Evolutionary conservation across 2,888 invertebrate genomes (phyloP).

Genomic region (Amiota communis): DNA sequence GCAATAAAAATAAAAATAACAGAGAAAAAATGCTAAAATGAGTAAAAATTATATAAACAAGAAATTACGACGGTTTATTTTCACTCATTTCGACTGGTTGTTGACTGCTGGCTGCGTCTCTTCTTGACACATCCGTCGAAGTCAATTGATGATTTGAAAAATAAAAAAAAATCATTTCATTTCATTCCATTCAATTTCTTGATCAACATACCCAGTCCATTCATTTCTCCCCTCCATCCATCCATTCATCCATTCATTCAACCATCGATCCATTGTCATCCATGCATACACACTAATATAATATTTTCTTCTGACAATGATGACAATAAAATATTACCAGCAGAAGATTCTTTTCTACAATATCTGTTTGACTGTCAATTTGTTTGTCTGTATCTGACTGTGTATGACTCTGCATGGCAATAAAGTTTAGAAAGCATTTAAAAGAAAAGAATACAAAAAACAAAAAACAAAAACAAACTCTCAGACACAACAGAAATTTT

Average conservation of each 20-base stretch:
- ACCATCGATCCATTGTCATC: no score
- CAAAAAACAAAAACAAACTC: neutral
- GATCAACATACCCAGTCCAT: neutral
- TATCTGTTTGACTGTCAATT: no score
- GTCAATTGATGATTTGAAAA: neutral
- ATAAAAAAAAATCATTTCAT: neutral
- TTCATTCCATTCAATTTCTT: no score
- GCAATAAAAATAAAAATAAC: constrained; percentile 35
- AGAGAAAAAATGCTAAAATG: constrained; percentile 33
- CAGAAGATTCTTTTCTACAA: no score
- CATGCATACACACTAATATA: no score
- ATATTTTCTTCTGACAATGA: neutral
- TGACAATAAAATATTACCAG: no score
- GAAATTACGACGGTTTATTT: constrained; percentile 4
- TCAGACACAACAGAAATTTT: no score
- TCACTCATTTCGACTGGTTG: neutral
- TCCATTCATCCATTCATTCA: no score
- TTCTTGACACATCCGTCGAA: no score
- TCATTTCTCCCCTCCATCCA: no score
- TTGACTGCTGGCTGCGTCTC: neutral
- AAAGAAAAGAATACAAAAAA: constrained; percentile 20
- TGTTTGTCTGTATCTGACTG: neutral
- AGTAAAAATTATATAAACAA: constrained; percentile 49
- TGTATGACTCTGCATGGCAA: no score
- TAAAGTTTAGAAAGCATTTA: constrained; percentile 41